A percentile compares a stretch with the other conserved stretches of the same genome.
phyloP scores from a whole-genome alignment of 1,140 invertebrate species.

The Wasmannia auropunctata region DNA sequence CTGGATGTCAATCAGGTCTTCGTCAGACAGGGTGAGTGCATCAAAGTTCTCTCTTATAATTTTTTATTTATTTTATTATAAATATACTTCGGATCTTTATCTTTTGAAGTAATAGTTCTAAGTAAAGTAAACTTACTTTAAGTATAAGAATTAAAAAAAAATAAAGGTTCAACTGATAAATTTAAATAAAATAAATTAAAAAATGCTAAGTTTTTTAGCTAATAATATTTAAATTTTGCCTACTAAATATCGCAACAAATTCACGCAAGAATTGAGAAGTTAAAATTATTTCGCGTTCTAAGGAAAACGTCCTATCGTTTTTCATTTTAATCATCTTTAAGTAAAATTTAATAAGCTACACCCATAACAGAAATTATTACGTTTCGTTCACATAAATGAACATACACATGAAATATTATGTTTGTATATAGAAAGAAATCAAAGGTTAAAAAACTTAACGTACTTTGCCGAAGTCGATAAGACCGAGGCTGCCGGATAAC shows the following conservation, averaged over 20 bases:
- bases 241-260: not conserved
- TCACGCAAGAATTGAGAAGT: not conserved
- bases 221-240: not conserved
- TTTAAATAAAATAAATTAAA: too few relatives aligned
- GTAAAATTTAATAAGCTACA: not conserved
- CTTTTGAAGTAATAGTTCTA: not conserved
- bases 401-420: not conserved
- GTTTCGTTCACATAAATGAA: not conserved
- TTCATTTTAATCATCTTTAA: not conserved
- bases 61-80: not conserved
- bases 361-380: not conserved
- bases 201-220: too few relatives aligned
- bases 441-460: not conserved
- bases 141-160: too few relatives aligned
- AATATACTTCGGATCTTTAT: not conserved
- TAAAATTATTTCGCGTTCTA: not conserved
- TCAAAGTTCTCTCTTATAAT: not conserved
- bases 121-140: not conserved
- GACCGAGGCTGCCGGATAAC: not conserved
- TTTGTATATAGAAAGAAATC: not conserved
- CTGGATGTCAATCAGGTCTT: constrained; percentile 97
- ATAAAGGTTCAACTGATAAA: too few relatives aligned
- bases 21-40: constrained; percentile 90
- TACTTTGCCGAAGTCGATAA: constrained; percentile 23
- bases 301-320: not conserved